phyloP scores from a whole-genome alignment of 37 sponge, comb jelly and placozoan species.

The Beroe ovata region DNA sequence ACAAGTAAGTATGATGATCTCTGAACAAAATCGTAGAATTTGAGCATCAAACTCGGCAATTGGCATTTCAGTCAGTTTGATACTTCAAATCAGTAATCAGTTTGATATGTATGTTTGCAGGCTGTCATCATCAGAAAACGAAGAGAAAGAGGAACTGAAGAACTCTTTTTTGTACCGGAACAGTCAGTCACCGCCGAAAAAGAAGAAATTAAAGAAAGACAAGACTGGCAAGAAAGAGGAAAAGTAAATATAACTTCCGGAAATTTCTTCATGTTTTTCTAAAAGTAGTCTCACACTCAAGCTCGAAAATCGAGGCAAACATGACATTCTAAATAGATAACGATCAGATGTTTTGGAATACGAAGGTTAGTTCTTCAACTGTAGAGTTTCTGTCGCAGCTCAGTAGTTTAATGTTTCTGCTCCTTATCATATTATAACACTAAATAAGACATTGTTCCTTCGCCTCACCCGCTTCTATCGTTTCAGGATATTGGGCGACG shows the following conservation, averaged over 20 bases:
- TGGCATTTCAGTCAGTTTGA: too few relatives aligned
- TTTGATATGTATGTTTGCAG: neutral
- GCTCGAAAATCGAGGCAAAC: neutral
- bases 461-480: too few relatives aligned
- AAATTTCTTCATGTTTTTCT: conserved; percentile 5
- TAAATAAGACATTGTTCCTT: too few relatives aligned
- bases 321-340: too few relatives aligned
- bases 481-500: conserved; percentile 64
- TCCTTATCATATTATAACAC: too few relatives aligned
- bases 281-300: neutral
- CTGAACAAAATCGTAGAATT: too few relatives aligned
- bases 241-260: conserved; percentile 3
- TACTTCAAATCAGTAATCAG: too few relatives aligned
- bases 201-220: conserved; percentile 36
- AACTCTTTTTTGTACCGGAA: conserved; percentile 29
- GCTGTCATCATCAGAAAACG: neutral
- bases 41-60: too few relatives aligned
- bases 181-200: conserved; percentile 36
- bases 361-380: too few relatives aligned
- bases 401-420: too few relatives aligned
- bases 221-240: conserved; percentile 39
- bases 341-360: too few relatives aligned
- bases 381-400: too few relatives aligned
- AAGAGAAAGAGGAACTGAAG: conserved; percentile 32
- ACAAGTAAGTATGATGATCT: conserved; percentile 44